A percentile compares a stretch with the other conserved stretches of the same genome.
Evolutionary conservation across 2,113 vertebrate genomes (phyloP).

Genomic region (Eulemur macaco): DNA sequence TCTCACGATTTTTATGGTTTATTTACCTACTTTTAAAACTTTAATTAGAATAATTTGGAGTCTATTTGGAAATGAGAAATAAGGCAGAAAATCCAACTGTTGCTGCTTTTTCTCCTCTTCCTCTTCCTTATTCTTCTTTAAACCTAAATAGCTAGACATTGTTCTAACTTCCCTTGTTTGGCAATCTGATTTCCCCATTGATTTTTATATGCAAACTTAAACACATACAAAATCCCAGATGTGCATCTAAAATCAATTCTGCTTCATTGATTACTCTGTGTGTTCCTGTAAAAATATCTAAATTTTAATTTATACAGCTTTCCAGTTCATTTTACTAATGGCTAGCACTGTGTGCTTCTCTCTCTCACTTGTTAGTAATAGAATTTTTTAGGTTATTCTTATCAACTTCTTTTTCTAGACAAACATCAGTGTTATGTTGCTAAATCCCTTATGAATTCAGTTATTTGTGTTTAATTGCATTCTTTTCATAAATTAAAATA

Average conservation of each 20-base stretch:
- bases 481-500: neutral
- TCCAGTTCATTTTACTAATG: neutral
- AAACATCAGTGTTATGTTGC: neutral
- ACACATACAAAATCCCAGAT: neutral
- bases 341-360: neutral
- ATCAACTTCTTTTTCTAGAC: neutral
- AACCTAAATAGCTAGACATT: neutral
- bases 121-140: neutral
- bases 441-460: neutral
- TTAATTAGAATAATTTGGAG: neutral
- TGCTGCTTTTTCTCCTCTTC: neutral
- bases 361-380: neutral
- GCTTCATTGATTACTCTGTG: neutral
- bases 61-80: conserved; percentile 18
- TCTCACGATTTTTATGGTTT: neutral
- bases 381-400: neutral
- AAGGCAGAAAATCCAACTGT: neutral
- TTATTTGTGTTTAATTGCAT: neutral
- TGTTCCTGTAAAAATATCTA: neutral
- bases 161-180: neutral
- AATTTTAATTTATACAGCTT: neutral
- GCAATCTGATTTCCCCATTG: neutral
- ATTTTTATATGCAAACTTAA: conserved; percentile 34
- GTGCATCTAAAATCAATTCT: neutral
- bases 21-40: neutral